A percentile compares a stretch with the other conserved stretches of the same genome.
Evolutionary conservation across 2,797 vertebrate genomes (phyloP).

Genomic region (Lutjanus argentimaculatus): DNA sequence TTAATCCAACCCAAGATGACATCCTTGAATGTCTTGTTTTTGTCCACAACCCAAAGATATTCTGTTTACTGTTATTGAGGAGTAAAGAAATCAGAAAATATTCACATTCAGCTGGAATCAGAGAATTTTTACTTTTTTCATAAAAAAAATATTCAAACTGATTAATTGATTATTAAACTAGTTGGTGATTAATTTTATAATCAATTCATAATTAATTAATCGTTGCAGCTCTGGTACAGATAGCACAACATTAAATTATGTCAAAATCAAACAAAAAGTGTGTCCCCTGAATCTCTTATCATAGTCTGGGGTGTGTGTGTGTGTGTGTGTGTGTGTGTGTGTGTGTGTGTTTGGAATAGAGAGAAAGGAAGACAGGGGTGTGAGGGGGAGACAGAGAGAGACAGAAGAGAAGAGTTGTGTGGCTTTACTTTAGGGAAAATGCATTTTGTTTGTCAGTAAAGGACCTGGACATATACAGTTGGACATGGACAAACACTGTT

Average conservation of each 20-base stretch:
- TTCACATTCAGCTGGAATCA: too few species aligned
- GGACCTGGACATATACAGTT: slow-evolving; percentile 42
- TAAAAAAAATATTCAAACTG: too few species aligned
- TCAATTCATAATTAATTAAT: too few species aligned
- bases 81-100: too few species aligned
- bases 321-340: slow-evolving; percentile 52
- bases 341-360: slow-evolving; percentile 47
- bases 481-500: slow-evolving; percentile 40
- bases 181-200: too few species aligned
- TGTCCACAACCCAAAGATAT: too few species aligned
- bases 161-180: too few species aligned
- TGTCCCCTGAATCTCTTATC: slow-evolving; percentile 11
- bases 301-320: slow-evolving; percentile 33
- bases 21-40: too few species aligned
- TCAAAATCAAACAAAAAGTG: slow-evolving; percentile 33
- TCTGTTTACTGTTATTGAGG: too few species aligned
- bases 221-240: too few species aligned
- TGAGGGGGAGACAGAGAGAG: slow-evolving; percentile 50
- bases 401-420: slow-evolving; percentile 63
- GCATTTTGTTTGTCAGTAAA: slow-evolving; percentile 52
- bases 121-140: not conserved
- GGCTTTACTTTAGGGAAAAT: slow-evolving; percentile 60
- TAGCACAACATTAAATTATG: slow-evolving; percentile 3
- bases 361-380: slow-evolving; percentile 61
- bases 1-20: too few species aligned